Conservation (phyloP, 2,113 vertebrate genomes). For the Antechinus flavipes region DNA sequence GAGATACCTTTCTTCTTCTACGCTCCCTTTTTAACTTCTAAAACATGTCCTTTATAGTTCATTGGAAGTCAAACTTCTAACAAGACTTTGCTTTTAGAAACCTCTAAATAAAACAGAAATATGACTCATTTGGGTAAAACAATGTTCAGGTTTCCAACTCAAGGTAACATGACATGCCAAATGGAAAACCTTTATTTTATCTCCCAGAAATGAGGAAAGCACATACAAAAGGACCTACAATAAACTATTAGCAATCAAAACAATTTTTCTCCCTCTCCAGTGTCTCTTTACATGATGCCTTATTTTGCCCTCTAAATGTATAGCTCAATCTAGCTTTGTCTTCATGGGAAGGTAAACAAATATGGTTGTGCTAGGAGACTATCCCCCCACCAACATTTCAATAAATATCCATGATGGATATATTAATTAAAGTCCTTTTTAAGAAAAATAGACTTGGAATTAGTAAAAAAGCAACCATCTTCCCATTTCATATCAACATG, state of each 20-base stretch:
- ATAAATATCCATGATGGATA: neutral
- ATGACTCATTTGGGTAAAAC: neutral
- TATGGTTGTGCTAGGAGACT: neutral
- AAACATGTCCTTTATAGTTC: neutral
- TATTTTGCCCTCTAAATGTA: neutral
- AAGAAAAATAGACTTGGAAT: neutral
- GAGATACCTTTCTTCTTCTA: neutral
- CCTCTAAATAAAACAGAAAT: neutral
- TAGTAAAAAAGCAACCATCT: neutral
- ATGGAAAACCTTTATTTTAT: neutral
- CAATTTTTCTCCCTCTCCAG: neutral
- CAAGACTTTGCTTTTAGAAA: neutral
- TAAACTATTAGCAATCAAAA: neutral
- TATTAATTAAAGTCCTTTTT: neutral
- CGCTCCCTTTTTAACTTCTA: neutral
- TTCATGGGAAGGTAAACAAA: neutral
- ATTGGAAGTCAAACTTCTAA: neutral
- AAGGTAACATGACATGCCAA: neutral
- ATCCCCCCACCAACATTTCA: neutral
- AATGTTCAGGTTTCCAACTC: neutral
- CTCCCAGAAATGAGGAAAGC: neutral
- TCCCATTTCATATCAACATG: neutral
- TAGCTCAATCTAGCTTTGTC: neutral
- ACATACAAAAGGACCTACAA: neutral
- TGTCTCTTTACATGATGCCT: neutral